phyloP scores from a whole-genome alignment of 2,797 vertebrate species.

The Tauraco hartlaubi region DNA sequence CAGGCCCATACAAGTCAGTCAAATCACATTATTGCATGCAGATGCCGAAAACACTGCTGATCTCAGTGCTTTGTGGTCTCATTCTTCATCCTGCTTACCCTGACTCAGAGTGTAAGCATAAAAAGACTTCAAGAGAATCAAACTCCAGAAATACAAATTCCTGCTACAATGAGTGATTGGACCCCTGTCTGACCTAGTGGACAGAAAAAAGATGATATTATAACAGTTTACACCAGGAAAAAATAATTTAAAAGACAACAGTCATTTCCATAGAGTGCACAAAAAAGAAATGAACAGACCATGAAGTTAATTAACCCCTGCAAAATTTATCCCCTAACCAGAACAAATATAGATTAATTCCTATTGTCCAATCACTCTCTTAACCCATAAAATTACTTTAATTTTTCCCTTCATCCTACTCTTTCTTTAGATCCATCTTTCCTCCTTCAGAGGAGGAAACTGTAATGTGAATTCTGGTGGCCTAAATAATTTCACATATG shows the following conservation, averaged over 20 bases:
- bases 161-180: background rate
- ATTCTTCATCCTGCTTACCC: background rate
- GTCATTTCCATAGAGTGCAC: background rate
- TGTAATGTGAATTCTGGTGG: background rate
- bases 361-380: background rate
- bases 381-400: background rate
- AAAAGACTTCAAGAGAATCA: background rate
- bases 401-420: background rate
- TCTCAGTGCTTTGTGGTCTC: background rate
- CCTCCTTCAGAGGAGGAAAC: background rate
- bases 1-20: background rate
- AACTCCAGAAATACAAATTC: background rate
- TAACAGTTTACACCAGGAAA: background rate
- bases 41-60: constrained; percentile 25
- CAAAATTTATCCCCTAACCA: background rate
- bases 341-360: background rate
- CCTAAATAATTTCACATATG: background rate
- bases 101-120: background rate
- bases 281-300: background rate
- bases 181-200: background rate
- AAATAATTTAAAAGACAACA: background rate
- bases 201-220: background rate
- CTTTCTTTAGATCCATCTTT: background rate
- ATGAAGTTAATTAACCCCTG: background rate
- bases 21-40: constrained; percentile 12